Conservation (phyloP, 2,797 vertebrate genomes). For the Yasuhikotakia modesta region DNA sequence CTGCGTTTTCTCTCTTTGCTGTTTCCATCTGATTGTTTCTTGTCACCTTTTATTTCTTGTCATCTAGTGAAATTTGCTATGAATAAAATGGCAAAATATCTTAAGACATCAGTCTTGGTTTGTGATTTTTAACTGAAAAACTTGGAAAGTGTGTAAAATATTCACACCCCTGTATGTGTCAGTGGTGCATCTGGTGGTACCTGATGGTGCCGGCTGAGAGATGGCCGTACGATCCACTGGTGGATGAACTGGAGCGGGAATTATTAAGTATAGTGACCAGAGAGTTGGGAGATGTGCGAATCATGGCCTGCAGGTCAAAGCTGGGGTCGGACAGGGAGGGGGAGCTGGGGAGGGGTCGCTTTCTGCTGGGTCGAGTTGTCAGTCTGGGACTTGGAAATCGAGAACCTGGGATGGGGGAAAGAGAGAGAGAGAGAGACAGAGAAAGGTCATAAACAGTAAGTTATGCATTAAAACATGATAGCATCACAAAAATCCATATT, state of each 20-base stretch:
- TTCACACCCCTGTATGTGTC: neutral
- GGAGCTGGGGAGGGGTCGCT: conserved; percentile 92
- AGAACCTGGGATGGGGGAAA: conserved; percentile 74
- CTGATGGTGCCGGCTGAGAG: conserved; percentile 96
- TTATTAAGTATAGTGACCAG: conserved; percentile 97
- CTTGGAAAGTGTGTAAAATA: neutral
- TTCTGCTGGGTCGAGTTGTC: conserved; percentile 89
- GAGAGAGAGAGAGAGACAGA: neutral
- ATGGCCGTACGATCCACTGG: conserved; percentile 96
- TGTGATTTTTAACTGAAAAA: no score
- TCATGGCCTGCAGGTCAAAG: conserved; percentile 98
- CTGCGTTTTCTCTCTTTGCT: no score
- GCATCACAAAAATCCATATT: conserved; percentile 50
- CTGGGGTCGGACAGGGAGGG: conserved; percentile 91
- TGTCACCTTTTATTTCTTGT: no score
- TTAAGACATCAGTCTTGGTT: no score
- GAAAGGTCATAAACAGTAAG: neutral
- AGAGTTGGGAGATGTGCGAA: conserved; percentile 95
- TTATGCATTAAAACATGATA: conserved; percentile 48
- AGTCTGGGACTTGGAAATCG: conserved; percentile 91
- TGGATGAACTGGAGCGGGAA: conserved; percentile 96
- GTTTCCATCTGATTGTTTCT: no score
- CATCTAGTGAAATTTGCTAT: no score
- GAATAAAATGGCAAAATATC: no score
- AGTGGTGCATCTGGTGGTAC: conserved; percentile 65